phyloP scores from a whole-genome alignment of 2,888 invertebrate species.

The Anodontia alba region DNA sequence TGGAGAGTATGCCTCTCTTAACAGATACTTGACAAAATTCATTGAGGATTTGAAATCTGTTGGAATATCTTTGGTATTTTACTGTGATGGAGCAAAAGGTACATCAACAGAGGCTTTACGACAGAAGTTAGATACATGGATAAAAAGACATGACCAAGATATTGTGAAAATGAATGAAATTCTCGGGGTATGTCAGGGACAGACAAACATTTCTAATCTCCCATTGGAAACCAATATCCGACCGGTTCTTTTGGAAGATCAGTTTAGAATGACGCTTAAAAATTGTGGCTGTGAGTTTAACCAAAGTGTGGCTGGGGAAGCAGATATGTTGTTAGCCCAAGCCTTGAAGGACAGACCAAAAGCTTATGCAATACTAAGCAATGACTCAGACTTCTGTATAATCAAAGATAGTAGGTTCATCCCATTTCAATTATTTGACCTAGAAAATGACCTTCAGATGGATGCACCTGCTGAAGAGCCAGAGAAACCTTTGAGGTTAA shows the following conservation, averaged over 20 bases:
- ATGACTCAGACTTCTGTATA: conserved; percentile 83
- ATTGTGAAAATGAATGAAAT: conserved; percentile 70
- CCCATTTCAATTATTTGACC: conserved; percentile 79
- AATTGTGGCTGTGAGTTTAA: conserved; percentile 77
- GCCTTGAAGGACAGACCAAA: conserved; percentile 71
- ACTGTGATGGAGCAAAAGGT: conserved; percentile 80
- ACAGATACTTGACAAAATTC: conserved; percentile 74
- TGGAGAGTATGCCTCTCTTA: conserved; percentile 78
- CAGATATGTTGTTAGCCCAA: conserved; percentile 77
- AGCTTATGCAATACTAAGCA: conserved; percentile 80
- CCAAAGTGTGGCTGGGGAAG: conserved; percentile 76
- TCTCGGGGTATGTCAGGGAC: conserved; percentile 71
- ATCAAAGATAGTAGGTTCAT: conserved; percentile 78
- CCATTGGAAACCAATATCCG: conserved; percentile 65
- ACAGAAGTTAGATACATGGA: conserved; percentile 81
- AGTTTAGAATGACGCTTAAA: conserved; percentile 71
- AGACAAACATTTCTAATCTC: conserved; percentile 60
- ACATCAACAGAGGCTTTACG: conserved; percentile 67
- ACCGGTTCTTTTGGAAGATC: conserved; percentile 80
- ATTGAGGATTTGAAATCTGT: conserved; percentile 73
- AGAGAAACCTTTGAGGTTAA: conserved; percentile 71
- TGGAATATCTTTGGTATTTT: conserved; percentile 79
- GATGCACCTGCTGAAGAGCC: conserved; percentile 67
- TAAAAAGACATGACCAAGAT: conserved; percentile 71
- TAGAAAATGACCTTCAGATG: conserved; percentile 76